A percentile compares a stretch with the other conserved stretches of the same genome.
Conservation (phyloP, 2,113 vertebrate species). For the Rhea americana region DNA sequence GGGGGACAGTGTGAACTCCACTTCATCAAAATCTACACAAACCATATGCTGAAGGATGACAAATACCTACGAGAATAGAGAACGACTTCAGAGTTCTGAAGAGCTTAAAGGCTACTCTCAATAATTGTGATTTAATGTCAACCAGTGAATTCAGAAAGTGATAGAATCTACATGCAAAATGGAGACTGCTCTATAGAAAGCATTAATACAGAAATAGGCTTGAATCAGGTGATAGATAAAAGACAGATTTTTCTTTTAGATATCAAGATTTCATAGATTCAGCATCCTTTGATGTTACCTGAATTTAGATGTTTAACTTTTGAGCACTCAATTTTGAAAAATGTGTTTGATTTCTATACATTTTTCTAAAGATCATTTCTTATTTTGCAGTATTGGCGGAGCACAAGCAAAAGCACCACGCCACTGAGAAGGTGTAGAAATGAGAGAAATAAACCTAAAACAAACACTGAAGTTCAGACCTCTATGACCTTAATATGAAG, state of each 20-base stretch:
- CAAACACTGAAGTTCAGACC: neutral
- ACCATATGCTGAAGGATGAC: neutral
- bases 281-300: neutral
- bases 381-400: neutral
- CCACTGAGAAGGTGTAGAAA: neutral
- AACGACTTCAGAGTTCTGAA: neutral
- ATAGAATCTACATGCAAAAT: neutral
- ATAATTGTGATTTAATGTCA: neutral
- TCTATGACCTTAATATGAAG: neutral
- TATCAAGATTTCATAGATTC: neutral
- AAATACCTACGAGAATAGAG: neutral
- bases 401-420: neutral
- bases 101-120: conserved; percentile 10
- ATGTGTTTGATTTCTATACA: neutral
- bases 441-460: neutral
- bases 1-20: neutral
- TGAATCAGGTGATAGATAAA: neutral
- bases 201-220: neutral
- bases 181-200: neutral
- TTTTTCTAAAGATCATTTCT: neutral
- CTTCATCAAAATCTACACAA: conserved; percentile 18
- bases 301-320: neutral
- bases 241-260: neutral
- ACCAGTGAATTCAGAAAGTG: neutral
- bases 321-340: neutral